Evolutionary conservation across 2,797 vertebrate genomes (phyloP).

Genomic region (Liparis tanakae): DNA sequence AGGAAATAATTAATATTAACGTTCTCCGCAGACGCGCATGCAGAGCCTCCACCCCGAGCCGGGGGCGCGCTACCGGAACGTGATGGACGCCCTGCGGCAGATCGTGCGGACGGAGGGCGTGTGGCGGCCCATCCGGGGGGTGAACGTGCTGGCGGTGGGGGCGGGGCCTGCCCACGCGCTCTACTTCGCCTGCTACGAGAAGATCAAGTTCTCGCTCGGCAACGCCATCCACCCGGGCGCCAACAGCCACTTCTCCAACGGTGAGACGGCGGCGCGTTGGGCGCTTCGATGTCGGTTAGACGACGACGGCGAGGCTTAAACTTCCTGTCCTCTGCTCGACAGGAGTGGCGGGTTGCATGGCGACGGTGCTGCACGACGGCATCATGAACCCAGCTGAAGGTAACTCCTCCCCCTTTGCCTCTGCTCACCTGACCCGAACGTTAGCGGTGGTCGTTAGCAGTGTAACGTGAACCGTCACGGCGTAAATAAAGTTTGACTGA

Average conservation of each 20-base stretch:
- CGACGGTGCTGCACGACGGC: constrained; percentile 95
- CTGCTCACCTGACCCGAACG: not conserved
- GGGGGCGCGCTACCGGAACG: constrained; percentile 92
- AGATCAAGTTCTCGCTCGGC: constrained; percentile 94
- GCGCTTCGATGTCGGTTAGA: not conserved
- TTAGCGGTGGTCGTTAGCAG: too few species aligned
- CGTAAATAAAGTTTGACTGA: not conserved
- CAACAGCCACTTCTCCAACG: constrained; percentile 97
- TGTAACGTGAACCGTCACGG: too few species aligned
- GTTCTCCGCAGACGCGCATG: constrained; percentile 89
- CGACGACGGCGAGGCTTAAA: not conserved
- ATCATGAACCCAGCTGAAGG: constrained; percentile 98
- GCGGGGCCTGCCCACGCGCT: constrained; percentile 95
- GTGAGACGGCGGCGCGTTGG: constrained; percentile 30
- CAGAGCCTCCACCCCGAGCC: constrained; percentile 94
- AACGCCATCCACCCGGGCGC: constrained; percentile 92
- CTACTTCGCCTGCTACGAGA: constrained; percentile 98
- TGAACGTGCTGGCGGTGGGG: constrained; percentile 93
- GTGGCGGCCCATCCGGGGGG: constrained; percentile 93
- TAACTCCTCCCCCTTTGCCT: constrained; percentile 65
- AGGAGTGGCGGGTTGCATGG: constrained; percentile 96
- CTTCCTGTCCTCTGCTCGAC: constrained; percentile 8
- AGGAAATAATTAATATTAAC: too few species aligned
- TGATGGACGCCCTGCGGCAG: constrained; percentile 92
- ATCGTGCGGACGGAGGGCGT: constrained; percentile 93